phyloP scores from a whole-genome alignment of 2,113 vertebrate genomes.

The Myanophis thanlyinensis region DNA sequence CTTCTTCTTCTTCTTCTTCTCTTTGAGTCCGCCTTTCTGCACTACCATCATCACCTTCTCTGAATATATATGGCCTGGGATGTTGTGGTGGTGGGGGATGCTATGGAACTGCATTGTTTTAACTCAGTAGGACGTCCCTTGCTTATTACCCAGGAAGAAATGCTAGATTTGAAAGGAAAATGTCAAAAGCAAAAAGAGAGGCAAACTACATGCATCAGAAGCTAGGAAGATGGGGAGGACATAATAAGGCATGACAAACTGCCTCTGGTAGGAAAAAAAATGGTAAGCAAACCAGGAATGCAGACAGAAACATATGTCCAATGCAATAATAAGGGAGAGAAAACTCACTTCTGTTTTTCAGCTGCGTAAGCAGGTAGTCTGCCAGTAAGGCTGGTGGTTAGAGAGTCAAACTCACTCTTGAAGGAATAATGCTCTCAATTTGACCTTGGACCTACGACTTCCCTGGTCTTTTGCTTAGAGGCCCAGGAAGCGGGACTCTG shows the following conservation, averaged over 20 bases:
- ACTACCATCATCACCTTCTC: neutral
- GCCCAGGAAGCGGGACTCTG: neutral
- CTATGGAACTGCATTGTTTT: neutral
- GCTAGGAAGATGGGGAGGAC: neutral
- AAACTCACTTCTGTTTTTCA: neutral
- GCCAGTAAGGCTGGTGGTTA: neutral
- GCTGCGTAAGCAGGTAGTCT: neutral
- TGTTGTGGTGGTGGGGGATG: neutral
- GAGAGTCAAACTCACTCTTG: neutral
- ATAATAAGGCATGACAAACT: neutral
- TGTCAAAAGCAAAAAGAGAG: neutral
- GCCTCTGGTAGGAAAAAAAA: neutral
- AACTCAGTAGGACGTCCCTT: neutral
- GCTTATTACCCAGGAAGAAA: conserved; percentile 18
- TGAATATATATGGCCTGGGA: neutral
- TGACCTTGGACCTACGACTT: neutral
- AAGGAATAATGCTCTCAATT: neutral
- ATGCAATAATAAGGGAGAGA: neutral
- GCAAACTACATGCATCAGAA: neutral
- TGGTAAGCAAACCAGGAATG: neutral
- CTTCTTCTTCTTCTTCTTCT: too few species aligned
- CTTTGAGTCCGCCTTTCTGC: neutral
- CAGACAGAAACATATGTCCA: neutral
- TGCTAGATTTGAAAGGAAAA: neutral
- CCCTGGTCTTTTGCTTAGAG: neutral